Evolutionary conservation across 2,113 vertebrate species (phyloP), one percentile per base, ranked within the genome.

Genomic region (Ivindomyrus marchei): DNA sequence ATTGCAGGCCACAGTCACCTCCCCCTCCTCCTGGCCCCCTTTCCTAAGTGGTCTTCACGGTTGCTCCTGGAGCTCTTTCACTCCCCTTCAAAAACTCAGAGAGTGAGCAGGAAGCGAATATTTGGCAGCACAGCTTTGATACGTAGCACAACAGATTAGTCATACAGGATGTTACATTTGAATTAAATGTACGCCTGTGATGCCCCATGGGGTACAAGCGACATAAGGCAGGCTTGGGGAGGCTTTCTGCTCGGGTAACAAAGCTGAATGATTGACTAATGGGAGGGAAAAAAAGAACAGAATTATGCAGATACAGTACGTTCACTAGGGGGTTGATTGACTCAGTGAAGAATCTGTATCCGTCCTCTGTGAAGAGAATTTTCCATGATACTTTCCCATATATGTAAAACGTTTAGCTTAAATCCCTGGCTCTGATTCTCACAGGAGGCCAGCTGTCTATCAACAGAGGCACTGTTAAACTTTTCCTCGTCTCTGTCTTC

Each of bases 311-410:
- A 87, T 53, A 27, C 27, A 27, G 27, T 27, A 56, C 19, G n/a
- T 53, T 53, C 85, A 36, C 85, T 47, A 87, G 85, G 85, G 85
- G 85, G 85, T 87, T 87, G 85, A 87, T 87, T 87, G 49, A n/a
- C 13, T 52, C 49, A 39, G 24, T 53, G 24, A 56, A 87, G 50
- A 52, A 56, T 52, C 50, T 53, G 50, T n/a, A 56, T 87, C 17
- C 85, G 13, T 87, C 85, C 50, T 52, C 85, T 36, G 49, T 56
- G 50, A 53, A 53, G 15, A 87, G n/a, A 87, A 56, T 53, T 56
- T 53, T 31, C 31, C n/a, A 4, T 87, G n/a, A 53, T 10, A 87
- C 83, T 47, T 85, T 21, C n/a, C 27, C n/a, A 87, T 31, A 50
- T 87, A 27, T 53, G 27, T 21, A 36, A 27, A 87, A 47, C 11